These are phyloP conservation scores for Thera obeliscata DNA, from an alignment of 2,888 invertebrate genomes.

Conservation along the genomic window DNA sequence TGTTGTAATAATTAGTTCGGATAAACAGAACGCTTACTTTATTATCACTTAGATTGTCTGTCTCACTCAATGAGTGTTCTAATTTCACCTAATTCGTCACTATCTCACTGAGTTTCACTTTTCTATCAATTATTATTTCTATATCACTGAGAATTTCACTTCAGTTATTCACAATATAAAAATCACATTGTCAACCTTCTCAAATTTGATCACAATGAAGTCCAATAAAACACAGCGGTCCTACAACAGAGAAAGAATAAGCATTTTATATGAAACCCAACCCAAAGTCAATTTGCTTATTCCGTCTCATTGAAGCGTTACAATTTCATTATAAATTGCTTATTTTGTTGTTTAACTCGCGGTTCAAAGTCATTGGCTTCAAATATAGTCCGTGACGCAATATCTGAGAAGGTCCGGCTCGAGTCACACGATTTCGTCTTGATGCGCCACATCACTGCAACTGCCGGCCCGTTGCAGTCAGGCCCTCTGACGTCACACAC, in stretches of 20 bases:
- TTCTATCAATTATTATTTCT: conserved; percentile 8
- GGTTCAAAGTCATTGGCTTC: conserved; percentile 24
- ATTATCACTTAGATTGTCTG: conserved; percentile 9
- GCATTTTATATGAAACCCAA: not conserved
- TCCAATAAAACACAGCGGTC: conserved; percentile 16
- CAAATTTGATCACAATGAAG: conserved; percentile 28
- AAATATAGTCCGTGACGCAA: conserved; percentile 72
- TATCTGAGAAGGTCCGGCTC: conserved; percentile 81
- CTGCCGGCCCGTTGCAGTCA: conserved; percentile 84
- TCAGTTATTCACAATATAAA: conserved; percentile 14
- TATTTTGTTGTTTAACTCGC: not conserved
- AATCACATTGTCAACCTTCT: conserved; percentile 29
- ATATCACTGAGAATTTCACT: conserved; percentile 29
- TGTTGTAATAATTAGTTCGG: conserved; percentile 7
- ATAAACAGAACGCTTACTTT: conserved; percentile 1
- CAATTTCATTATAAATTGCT: conserved; percentile 9
- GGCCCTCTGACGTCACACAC: conserved; percentile 90
- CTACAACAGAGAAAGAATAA: conserved; percentile 12
- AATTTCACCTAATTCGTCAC: not conserved
- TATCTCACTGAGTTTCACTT: conserved; percentile 9
- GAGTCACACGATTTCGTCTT: conserved; percentile 83
- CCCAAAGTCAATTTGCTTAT: not conserved
- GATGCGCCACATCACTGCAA: conserved; percentile 80
- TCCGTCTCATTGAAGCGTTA: not conserved
- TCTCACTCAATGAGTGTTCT: conserved; percentile 3